A percentile compares a stretch with the other conserved stretches of the same genome.
phyloP scores from a whole-genome alignment of 2,113 vertebrate genomes.

The Pogona vitticeps region DNA sequence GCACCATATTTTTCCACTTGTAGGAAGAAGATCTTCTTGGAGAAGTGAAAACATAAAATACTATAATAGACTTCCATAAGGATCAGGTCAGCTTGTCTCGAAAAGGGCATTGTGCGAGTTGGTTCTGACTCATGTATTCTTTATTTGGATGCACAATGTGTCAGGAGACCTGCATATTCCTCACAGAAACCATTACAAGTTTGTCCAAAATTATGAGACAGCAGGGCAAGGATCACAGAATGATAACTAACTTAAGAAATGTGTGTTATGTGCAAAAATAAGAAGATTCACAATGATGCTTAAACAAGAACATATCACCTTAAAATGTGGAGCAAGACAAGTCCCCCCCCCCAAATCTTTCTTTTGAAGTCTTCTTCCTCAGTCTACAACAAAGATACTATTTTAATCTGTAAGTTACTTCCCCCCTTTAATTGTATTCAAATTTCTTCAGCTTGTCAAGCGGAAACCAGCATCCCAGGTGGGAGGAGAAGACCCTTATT shows the following conservation, averaged over 20 bases:
- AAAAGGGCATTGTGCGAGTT: no score
- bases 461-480: neutral
- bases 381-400: neutral
- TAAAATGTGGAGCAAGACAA: constrained; percentile 5
- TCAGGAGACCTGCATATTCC: no score
- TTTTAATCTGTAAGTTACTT: constrained; percentile 17
- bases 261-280: neutral
- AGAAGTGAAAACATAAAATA: no score
- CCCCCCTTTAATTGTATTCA: constrained; percentile 17
- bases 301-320: neutral
- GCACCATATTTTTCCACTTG: no score
- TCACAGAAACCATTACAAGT: neutral
- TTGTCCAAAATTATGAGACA: neutral
- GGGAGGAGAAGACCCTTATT: constrained; percentile 11
- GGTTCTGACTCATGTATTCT: no score
- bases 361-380: constrained; percentile 19
- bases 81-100: no score
- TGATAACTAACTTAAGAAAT: neutral
- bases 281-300: neutral
- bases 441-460: constrained; percentile 1
- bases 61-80: no score
- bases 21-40: no score
- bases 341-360: constrained; percentile 14
- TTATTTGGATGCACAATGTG: no score
- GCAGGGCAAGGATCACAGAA: neutral